Evolutionary conservation across 2,113 vertebrate genomes (phyloP).

Genomic region (Choloepus hoffmanni): DNA sequence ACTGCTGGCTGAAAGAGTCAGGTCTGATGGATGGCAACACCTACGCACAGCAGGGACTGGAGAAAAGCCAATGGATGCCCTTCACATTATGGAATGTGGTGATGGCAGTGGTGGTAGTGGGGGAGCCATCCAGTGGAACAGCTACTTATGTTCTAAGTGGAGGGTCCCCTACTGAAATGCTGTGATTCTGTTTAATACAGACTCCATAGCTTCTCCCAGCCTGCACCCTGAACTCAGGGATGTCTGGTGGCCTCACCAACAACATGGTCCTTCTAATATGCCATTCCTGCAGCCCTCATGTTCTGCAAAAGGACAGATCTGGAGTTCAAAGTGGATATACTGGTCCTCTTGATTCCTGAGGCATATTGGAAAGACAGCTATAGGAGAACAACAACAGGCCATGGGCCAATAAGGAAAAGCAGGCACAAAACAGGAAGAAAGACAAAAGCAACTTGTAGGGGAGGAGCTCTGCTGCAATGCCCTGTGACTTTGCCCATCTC

Average conservation of each 20-base stretch:
- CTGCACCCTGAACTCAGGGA: too few relatives aligned
- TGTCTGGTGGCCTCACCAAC: not conserved
- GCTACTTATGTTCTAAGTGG: not conserved
- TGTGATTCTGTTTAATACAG: not conserved
- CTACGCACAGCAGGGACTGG: not conserved
- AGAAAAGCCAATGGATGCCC: not conserved
- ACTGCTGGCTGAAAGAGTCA: not conserved
- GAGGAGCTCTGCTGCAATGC: not conserved
- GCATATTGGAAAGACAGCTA: not conserved
- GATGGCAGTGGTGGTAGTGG: not conserved
- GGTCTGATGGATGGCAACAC: not conserved
- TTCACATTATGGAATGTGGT: too few relatives aligned
- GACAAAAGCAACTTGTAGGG: not conserved
- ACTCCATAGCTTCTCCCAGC: not conserved
- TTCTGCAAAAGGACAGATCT: not conserved
- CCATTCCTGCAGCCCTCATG: too few relatives aligned
- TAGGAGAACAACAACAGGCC: not conserved
- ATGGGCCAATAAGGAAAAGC: too few relatives aligned
- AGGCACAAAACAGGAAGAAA: not conserved
- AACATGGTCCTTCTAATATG: not conserved
- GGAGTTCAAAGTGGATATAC: too few relatives aligned
- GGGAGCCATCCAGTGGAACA: not conserved
- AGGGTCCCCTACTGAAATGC: too few relatives aligned
- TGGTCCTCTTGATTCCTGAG: not conserved
- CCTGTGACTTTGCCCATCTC: rapidly evolving